These are phyloP conservation scores for Solenopsis fugax DNA, from an alignment of 1,140 invertebrate genomes.

Conservation along the genomic window DNA sequence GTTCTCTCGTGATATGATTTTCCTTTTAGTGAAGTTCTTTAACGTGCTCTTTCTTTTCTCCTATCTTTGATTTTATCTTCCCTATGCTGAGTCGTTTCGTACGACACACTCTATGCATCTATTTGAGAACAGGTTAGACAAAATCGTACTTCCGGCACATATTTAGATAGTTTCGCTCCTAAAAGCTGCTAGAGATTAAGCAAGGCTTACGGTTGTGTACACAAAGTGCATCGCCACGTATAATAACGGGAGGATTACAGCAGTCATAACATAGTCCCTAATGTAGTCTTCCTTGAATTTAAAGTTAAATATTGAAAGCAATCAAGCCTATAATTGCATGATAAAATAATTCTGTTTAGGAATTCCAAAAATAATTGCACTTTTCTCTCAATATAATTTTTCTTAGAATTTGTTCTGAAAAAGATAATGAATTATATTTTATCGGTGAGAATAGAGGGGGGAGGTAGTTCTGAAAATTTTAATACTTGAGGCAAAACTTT, in stretches of 20 bases:
- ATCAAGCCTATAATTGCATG: background rate
- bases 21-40: background rate
- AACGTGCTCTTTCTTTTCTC: background rate
- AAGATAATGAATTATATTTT: background rate
- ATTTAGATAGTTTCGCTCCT: constrained; percentile 53
- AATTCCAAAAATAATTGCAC: too few species aligned
- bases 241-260: constrained; percentile 49
- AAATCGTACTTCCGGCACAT: constrained; percentile 29
- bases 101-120: background rate
- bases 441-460: too few species aligned
- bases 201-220: constrained; percentile 28
- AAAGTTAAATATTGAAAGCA: background rate
- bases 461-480: background rate
- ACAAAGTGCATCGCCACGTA: constrained; percentile 27
- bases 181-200: constrained; percentile 49
- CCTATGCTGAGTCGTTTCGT: background rate
- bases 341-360: too few species aligned
- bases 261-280: constrained; percentile 20
- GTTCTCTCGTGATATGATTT: constrained; percentile 6
- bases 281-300: constrained; percentile 3
- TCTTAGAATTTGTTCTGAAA: background rate
- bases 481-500: background rate
- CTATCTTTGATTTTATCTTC: background rate
- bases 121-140: constrained; percentile 21
- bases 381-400: too few species aligned